Conservation (phyloP, 2,888 invertebrate genomes). For the Temnothorax rugatulus region DNA sequence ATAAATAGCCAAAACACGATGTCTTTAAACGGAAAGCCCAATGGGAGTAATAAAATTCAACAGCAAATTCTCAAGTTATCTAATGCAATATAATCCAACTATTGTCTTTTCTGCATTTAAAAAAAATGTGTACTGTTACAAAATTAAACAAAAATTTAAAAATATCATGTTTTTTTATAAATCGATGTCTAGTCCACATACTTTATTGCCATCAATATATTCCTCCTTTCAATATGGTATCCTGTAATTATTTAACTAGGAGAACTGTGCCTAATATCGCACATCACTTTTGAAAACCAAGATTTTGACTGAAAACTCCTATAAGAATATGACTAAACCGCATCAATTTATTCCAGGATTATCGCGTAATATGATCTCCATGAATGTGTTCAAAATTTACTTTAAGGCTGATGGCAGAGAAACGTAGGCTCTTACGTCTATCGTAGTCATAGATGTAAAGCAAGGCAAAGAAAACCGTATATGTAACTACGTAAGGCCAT, state of each 20-base stretch:
- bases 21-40: conserved; percentile 73
- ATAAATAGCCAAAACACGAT: conserved; percentile 75
- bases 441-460: no score
- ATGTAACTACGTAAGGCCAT: no score
- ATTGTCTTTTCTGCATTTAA: neutral
- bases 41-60: conserved; percentile 73
- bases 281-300: no score
- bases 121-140: neutral
- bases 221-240: neutral
- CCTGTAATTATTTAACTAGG: neutral
- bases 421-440: no score
- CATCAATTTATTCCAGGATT: no score
- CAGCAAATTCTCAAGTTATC: neutral
- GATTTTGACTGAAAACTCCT: no score
- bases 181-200: neutral
- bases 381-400: no score
- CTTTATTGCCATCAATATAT: neutral
- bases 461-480: no score
- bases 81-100: neutral
- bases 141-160: neutral
- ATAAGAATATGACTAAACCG: no score
- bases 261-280: no score
- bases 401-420: no score
- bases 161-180: neutral
- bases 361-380: no score